Conservation (phyloP, 2,797 vertebrate genomes). For the Fistularia commersonii region DNA sequence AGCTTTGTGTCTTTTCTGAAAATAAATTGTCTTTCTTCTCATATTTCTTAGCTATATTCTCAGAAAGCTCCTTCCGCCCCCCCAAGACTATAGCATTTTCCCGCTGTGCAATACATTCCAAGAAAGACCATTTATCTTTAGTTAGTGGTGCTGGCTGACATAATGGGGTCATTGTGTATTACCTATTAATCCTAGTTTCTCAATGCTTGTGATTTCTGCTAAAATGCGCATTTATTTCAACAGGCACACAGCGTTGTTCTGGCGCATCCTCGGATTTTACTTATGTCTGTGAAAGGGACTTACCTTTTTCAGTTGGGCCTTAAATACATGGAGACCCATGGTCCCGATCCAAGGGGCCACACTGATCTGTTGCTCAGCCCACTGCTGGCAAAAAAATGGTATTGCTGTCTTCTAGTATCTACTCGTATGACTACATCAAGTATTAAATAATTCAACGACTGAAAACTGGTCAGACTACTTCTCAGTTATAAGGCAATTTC, state of each 20-base stretch:
- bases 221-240: slow-evolving; percentile 19
- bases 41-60: slow-evolving; percentile 37
- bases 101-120: slow-evolving; percentile 37
- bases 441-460: too few species aligned
- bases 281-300: too few species aligned
- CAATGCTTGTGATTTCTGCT: slow-evolving; percentile 35
- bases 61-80: slow-evolving; percentile 13
- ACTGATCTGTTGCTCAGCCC: too few species aligned
- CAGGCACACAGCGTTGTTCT: slow-evolving; percentile 15
- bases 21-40: slow-evolving; percentile 31
- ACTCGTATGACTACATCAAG: too few species aligned
- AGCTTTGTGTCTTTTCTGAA: slow-evolving; percentile 15
- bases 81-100: neutral
- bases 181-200: slow-evolving; percentile 47
- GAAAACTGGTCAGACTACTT: too few species aligned
- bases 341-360: too few species aligned
- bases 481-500: too few species aligned
- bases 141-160: slow-evolving; percentile 50
- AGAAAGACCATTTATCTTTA: slow-evolving; percentile 50
- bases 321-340: too few species aligned
- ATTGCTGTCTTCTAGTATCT: too few species aligned
- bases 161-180: slow-evolving; percentile 64
- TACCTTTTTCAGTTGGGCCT: too few species aligned
- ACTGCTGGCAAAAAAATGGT: too few species aligned
- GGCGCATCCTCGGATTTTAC: neutral